These are phyloP conservation scores for Caenorhabditis wallacei DNA, from an alignment of 2,888 invertebrate genomes.

Conservation along the genomic window DNA sequence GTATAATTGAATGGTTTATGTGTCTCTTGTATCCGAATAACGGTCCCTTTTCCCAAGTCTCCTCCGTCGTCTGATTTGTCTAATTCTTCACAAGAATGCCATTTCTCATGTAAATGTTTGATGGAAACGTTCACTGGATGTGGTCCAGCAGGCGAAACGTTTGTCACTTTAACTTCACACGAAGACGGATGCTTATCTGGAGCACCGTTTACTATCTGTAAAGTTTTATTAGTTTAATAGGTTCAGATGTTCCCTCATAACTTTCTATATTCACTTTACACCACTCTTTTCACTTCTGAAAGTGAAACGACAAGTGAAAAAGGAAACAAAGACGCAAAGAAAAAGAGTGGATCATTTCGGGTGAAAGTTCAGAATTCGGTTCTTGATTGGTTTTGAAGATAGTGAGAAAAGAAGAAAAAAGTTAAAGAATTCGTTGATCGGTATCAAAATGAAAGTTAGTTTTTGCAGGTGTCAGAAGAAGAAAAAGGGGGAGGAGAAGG, in stretches of 20 bases:
- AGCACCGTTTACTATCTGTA: conserved; percentile 64
- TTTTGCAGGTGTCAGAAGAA: conserved; percentile 28
- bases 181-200: conserved; percentile 64
- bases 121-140: conserved; percentile 67
- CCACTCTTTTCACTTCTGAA: conserved; percentile 18
- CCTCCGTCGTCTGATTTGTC: conserved; percentile 33
- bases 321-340: conserved; percentile 25
- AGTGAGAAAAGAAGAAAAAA: conserved; percentile 20
- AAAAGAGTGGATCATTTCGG: conserved; percentile 34
- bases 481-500: conserved; percentile 16
- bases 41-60: conserved; percentile 60
- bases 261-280: conserved; percentile 10
- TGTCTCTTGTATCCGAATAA: conserved; percentile 58
- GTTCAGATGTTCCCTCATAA: too few relatives aligned
- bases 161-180: conserved; percentile 66
- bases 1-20: conserved; percentile 51
- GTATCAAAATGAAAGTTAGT: conserved; percentile 25
- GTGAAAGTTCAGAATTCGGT: conserved; percentile 60
- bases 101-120: conserved; percentile 63
- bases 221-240: too few relatives aligned
- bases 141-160: conserved; percentile 58
- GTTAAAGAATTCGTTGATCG: conserved; percentile 17
- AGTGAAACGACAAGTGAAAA: conserved; percentile 30
- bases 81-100: conserved; percentile 53
- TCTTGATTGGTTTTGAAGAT: conserved; percentile 61